A percentile compares a stretch with the other conserved stretches of the same genome.
Evolutionary conservation across 2,797 vertebrate genomes (phyloP).

Genomic region (Pseudocheirus occidentalis): DNA sequence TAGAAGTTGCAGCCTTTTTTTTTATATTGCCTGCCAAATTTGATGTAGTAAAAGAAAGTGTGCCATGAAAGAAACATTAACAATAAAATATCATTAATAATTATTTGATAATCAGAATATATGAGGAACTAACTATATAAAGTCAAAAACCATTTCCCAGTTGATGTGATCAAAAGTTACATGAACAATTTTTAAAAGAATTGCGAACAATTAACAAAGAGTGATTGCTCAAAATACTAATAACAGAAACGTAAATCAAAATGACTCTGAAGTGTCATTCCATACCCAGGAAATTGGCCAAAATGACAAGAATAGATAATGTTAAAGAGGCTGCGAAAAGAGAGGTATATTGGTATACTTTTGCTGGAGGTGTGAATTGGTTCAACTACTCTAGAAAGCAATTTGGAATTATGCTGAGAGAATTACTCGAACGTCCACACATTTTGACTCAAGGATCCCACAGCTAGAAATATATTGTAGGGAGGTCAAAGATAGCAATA

Average conservation of each 20-base stretch:
- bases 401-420: background rate
- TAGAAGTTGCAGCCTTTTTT: conserved; percentile 84
- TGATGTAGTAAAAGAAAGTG: conserved; percentile 83
- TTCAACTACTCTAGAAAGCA: background rate
- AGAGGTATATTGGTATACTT: background rate
- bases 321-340: background rate
- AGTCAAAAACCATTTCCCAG: background rate
- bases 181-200: background rate
- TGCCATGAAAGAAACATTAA: conserved; percentile 85
- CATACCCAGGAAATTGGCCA: background rate
- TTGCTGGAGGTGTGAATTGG: background rate
- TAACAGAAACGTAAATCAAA: background rate
- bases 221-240: background rate
- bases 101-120: background rate
- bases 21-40: conserved; percentile 87
- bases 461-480: background rate
- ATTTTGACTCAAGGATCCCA: background rate
- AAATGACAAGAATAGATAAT: background rate
- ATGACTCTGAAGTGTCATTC: background rate
- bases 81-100: background rate
- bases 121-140: background rate
- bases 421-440: background rate
- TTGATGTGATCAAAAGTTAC: background rate
- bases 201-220: background rate
- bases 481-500: background rate